Conservation (phyloP, 1,140 invertebrate genomes). For the Ceratosolen solmsi region DNA sequence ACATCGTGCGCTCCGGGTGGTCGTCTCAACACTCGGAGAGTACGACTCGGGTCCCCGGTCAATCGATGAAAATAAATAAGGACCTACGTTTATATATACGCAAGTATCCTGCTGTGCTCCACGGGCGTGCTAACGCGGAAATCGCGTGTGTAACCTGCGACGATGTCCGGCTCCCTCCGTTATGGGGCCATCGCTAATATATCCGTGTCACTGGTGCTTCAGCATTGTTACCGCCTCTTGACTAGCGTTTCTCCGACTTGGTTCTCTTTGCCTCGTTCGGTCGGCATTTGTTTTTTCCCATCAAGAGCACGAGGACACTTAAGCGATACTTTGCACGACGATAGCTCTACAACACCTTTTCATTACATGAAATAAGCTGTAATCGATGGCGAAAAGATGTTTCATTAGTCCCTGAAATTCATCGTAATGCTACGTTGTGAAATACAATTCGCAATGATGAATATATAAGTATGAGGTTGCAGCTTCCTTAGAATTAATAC, state of each 20-base stretch:
- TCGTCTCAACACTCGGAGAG: conserved; percentile 12
- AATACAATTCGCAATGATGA: no score
- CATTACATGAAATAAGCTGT: background rate
- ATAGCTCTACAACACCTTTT: background rate
- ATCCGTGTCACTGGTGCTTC: background rate
- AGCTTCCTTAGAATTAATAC: no score
- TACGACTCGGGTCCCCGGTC: conserved; percentile 49
- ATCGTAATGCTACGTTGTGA: no score
- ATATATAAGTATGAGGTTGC: background rate
- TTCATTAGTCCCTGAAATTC: background rate
- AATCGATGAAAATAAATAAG: conserved; percentile 70
- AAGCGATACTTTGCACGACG: no score
- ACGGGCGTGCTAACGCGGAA: conserved; percentile 69
- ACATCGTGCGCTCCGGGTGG: background rate
- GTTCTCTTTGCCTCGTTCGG: conserved; percentile 13
- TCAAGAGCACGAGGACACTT: no score
- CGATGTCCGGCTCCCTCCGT: background rate
- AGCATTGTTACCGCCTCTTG: background rate
- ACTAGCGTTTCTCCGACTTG: background rate
- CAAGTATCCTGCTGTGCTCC: conserved; percentile 67
- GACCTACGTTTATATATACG: conserved; percentile 63
- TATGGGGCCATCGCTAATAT: background rate
- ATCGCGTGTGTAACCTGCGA: conserved; percentile 65
- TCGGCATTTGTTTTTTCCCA: no score
- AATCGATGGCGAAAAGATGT: background rate